Percentiles rank a stretch among this genome's conserved stretches.
Evolutionary conservation across 2,113 vertebrate species (phyloP).

Genomic region (Myxocyprinus asiaticus): DNA sequence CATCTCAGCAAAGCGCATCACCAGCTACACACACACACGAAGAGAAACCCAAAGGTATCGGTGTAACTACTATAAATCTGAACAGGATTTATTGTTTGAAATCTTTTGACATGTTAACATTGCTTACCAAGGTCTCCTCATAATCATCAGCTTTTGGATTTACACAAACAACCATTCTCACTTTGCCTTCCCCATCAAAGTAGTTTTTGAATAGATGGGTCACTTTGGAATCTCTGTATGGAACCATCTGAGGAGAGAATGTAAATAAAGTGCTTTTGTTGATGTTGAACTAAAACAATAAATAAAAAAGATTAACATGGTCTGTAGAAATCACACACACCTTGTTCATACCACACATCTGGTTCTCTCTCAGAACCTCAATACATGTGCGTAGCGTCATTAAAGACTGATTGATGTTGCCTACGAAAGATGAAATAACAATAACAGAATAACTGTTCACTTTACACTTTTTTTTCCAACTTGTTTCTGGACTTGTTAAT

Average conservation of each 20-base stretch:
- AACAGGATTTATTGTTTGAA: neutral
- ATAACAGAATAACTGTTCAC: no score
- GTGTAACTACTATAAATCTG: no score
- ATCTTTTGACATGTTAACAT: neutral
- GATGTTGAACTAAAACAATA: no score
- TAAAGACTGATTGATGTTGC: constrained; percentile 96
- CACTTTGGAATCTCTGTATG: constrained; percentile 95
- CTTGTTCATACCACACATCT: constrained; percentile 89
- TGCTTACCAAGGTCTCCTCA: constrained; percentile 90
- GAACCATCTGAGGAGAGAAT: constrained; percentile 85
- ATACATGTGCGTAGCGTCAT: constrained; percentile 94
- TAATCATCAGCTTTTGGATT: constrained; percentile 94
- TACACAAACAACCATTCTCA: constrained; percentile 93
- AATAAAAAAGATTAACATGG: no score
- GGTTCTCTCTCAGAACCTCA: constrained; percentile 92
- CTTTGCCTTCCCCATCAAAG: constrained; percentile 95
- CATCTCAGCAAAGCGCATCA: constrained; percentile 96
- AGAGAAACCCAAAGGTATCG: neutral
- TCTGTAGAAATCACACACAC: constrained; percentile 61
- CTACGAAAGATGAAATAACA: constrained; percentile 60
- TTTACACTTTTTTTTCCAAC: no score
- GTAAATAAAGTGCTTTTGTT: neutral
- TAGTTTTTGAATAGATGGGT: constrained; percentile 98
- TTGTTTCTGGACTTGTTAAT: no score
- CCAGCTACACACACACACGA: constrained; percentile 79